Evolutionary conservation across 2,797 vertebrate species (phyloP).

Genomic region (Acanthiza pusilla): DNA sequence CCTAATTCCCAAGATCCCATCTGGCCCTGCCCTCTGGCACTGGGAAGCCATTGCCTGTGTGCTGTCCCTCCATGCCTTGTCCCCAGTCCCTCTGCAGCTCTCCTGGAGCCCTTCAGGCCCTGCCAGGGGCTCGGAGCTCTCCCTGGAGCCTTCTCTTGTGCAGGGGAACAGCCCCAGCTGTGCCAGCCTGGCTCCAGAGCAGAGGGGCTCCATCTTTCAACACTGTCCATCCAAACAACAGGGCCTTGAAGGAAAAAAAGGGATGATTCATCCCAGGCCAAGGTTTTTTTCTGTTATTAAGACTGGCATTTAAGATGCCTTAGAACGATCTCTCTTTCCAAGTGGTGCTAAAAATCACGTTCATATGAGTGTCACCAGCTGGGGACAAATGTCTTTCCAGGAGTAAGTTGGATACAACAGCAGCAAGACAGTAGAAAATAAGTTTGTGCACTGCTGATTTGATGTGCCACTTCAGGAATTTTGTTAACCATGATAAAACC

Average conservation of each 20-base stretch:
- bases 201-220: not conserved
- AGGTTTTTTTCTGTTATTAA: not conserved
- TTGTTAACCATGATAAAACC: not conserved
- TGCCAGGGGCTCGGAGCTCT: not conserved
- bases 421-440: not conserved
- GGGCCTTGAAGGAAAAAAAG: not conserved
- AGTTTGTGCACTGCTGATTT: not conserved
- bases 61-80: not conserved
- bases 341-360: not conserved
- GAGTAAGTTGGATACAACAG: not conserved
- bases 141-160: not conserved
- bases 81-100: not conserved
- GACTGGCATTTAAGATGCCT: not conserved
- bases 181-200: not conserved
- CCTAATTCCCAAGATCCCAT: not conserved
- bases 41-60: not conserved
- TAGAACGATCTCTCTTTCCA: not conserved
- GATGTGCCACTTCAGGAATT: not conserved
- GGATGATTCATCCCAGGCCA: not conserved
- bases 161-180: fast-evolving
- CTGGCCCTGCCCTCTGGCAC: not conserved
- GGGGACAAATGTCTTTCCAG: not conserved
- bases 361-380: not conserved
- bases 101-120: not conserved
- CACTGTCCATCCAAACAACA: not conserved